A percentile compares a stretch with the other conserved stretches of the same genome.
Conservation (phyloP, 2,113 vertebrate genomes). For the Callithrix jacchus region DNA sequence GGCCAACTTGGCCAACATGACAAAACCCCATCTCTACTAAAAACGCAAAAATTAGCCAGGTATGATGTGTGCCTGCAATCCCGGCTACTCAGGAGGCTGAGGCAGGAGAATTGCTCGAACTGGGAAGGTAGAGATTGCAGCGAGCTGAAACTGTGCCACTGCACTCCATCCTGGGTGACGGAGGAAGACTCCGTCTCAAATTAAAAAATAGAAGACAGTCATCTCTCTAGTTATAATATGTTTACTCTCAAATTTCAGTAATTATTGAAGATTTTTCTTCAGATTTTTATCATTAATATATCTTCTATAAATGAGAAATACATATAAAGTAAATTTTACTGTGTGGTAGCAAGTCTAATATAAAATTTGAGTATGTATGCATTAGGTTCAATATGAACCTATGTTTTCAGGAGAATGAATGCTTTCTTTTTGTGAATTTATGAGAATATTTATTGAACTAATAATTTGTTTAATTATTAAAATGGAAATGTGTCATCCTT, state of each 20-base stretch:
- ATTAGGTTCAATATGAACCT: neutral
- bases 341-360: neutral
- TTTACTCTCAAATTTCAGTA: conserved; percentile 21
- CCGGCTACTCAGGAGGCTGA: no score
- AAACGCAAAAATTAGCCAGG: no score
- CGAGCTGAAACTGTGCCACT: no score
- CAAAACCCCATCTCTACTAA: no score
- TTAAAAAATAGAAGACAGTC: neutral
- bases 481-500: neutral
- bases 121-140: no score
- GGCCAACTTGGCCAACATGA: no score
- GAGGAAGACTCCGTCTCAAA: no score
- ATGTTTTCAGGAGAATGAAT: conserved; percentile 29
- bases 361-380: neutral
- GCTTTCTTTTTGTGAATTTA: conserved; percentile 35
- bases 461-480: conserved; percentile 10
- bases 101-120: no score
- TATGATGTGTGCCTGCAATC: no score
- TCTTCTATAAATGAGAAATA: conserved; percentile 8
- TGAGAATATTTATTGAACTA: conserved; percentile 3
- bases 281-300: neutral
- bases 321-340: neutral
- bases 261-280: neutral
- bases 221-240: neutral
- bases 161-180: no score